Base-by-base conservation (phyloP, 2,797 vertebrate species). In the Chloroceryle inda region DNA sequence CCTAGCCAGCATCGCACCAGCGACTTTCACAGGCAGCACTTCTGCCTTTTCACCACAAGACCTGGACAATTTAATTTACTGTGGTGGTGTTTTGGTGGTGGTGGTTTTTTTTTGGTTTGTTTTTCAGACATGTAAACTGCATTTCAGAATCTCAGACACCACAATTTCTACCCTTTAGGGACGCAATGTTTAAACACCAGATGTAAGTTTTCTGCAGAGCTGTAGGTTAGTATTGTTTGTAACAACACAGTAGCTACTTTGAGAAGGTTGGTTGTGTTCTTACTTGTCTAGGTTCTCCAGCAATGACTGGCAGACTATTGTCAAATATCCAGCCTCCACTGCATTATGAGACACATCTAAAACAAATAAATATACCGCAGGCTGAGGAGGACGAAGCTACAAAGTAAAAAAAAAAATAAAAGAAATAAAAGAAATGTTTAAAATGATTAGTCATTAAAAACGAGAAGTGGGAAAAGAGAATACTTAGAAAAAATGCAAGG, bases 261-360 rank as follows among this genome's bases (percentile, higher is more conserved):
- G 42, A 85, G 86, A 91, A 85, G 3, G 15, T 73, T 73, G 63
- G n/a, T 85, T 86, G 88, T 59, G 87, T 42, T 96, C 99, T 98
- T 98, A 99, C 99, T 99, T 99, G 92, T 99, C 99, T 85, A 99
- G 85, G 97, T 99, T 99, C 90, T 99, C 99, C 94, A 99, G 96
- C 47, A 99, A 98, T 1, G 98, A 98, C 80, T 99, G 98, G 95
- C 99, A 99, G 94, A 99, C 98, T 98, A 99, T 97, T 92, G 98
- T 98, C 95, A 99, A 98, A 98, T 99, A 99, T 69, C 99, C 99
- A 9, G 98, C 98, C 94, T 99, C 99, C 91, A 99, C 98, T 23
- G 99, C 99, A 37, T 99, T 99, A 95, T 99, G 99, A 71, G 99
- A 99, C 61, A 99, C 99, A 69, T 99, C 99, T 88, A 99, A 98